phyloP scores from a whole-genome alignment of 2,113 vertebrate genomes.

The Ceuthmochares aereus region DNA sequence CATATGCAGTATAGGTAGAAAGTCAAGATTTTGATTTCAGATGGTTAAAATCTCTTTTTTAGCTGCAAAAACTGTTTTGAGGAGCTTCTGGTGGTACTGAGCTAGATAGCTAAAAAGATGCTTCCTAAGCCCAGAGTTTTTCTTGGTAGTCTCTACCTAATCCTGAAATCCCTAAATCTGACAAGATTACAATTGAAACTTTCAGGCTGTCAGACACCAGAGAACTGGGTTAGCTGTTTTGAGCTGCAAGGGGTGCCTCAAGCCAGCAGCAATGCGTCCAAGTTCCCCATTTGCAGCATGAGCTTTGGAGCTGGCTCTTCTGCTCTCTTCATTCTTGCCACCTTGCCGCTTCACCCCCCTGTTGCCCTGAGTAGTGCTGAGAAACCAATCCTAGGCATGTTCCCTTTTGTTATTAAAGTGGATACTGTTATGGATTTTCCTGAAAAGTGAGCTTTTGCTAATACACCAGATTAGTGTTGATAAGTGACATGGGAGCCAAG shows the following conservation, averaged over 20 bases:
- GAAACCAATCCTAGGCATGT: background rate
- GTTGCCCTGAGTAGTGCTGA: background rate
- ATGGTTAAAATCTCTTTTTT: background rate
- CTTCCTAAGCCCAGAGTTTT: background rate
- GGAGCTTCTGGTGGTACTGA: background rate
- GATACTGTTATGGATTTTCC: slow-evolving; percentile 54
- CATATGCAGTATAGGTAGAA: background rate
- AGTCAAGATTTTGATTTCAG: background rate
- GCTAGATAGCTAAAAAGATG: background rate
- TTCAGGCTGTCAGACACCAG: background rate
- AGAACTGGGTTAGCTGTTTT: background rate
- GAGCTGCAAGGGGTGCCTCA: background rate
- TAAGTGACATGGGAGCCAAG: background rate
- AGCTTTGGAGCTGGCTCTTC: background rate
- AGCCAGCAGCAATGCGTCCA: rapidly evolving
- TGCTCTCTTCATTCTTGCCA: background rate
- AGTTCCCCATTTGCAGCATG: background rate
- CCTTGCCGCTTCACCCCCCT: background rate
- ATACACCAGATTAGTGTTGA: slow-evolving; percentile 33
- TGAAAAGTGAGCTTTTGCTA: slow-evolving; percentile 54
- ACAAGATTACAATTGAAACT: background rate
- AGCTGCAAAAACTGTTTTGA: background rate
- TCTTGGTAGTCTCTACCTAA: background rate
- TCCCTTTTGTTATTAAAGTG: slow-evolving; percentile 17
- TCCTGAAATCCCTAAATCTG: background rate